Conservation (phyloP, 2,113 vertebrate species). For the Ploceus nigricollis region DNA sequence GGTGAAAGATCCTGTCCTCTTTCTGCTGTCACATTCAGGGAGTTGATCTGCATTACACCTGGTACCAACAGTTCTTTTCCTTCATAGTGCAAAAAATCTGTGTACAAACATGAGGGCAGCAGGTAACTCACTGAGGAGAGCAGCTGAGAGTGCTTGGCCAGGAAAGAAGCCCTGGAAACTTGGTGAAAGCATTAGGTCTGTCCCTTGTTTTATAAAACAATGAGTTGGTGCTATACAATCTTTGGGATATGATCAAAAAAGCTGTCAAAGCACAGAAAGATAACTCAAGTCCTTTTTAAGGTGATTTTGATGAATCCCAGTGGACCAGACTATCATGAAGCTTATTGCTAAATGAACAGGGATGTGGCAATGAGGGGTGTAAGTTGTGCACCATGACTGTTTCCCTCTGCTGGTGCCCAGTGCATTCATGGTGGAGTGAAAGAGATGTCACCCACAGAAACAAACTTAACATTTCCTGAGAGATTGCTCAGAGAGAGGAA, state of each 20-base stretch:
- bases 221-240: accelerated
- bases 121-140: neutral
- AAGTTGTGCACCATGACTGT: neutral
- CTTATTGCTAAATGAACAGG: neutral
- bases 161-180: neutral
- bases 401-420: neutral
- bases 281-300: neutral
- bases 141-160: neutral
- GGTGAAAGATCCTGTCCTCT: neutral
- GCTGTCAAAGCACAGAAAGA: neutral
- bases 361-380: neutral
- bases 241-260: neutral
- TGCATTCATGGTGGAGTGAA: neutral
- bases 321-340: too few relatives aligned
- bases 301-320: neutral
- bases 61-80: neutral
- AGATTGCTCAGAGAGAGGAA: neutral
- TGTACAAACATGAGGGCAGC: neutral
- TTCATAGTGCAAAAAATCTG: accelerated
- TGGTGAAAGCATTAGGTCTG: neutral
- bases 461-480: neutral
- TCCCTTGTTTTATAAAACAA: neutral
- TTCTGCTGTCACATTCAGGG: neutral
- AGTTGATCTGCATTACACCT: neutral
- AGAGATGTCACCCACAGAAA: neutral